A percentile compares a stretch with the other conserved stretches of the same genome.
These are phyloP conservation scores for Leptodactylus fallax DNA, from an alignment of 2,797 vertebrate genomes.

Conservation along the genomic window DNA sequence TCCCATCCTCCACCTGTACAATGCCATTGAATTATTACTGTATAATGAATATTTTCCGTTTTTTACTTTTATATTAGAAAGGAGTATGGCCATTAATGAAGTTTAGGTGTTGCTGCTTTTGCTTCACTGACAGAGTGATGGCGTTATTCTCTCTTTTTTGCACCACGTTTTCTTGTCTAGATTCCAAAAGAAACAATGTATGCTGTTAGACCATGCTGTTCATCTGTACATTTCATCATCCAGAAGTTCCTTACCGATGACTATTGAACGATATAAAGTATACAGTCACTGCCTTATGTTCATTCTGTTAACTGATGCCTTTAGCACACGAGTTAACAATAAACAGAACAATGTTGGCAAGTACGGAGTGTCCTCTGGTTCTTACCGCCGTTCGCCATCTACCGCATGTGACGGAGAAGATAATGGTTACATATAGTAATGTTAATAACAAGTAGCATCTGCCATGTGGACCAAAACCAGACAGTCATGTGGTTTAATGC, in stretches of 20 bases:
- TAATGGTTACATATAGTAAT: not conserved
- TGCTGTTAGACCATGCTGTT: constrained; percentile 21
- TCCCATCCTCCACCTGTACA: constrained; percentile 76
- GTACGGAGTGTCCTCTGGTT: not conserved
- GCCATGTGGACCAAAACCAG: no score
- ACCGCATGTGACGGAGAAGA: not conserved
- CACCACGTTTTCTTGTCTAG: constrained; percentile 13
- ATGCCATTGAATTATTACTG: constrained; percentile 72
- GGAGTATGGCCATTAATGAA: constrained; percentile 64
- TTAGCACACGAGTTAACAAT: constrained; percentile 60
- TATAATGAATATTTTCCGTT: constrained; percentile 71
- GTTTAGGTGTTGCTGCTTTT: constrained; percentile 7
- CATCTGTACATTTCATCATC: constrained; percentile 39
- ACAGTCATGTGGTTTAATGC: no score
- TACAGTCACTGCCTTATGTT: constrained; percentile 55
- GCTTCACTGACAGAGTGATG: constrained; percentile 40
- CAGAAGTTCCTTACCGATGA: constrained; percentile 38
- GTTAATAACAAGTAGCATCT: no score
- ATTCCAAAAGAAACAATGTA: constrained; percentile 9
- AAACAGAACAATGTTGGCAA: constrained; percentile 56
- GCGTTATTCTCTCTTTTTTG: not conserved
- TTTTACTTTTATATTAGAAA: constrained; percentile 82
- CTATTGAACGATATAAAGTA: constrained; percentile 41
- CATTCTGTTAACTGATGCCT: constrained; percentile 55
- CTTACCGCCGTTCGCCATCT: constrained; percentile 6